Percentiles rank a stretch among this genome's conserved stretches.
These are phyloP conservation scores for Motacilla alba DNA, from an alignment of 2,113 vertebrate species.

Conservation along the genomic window DNA sequence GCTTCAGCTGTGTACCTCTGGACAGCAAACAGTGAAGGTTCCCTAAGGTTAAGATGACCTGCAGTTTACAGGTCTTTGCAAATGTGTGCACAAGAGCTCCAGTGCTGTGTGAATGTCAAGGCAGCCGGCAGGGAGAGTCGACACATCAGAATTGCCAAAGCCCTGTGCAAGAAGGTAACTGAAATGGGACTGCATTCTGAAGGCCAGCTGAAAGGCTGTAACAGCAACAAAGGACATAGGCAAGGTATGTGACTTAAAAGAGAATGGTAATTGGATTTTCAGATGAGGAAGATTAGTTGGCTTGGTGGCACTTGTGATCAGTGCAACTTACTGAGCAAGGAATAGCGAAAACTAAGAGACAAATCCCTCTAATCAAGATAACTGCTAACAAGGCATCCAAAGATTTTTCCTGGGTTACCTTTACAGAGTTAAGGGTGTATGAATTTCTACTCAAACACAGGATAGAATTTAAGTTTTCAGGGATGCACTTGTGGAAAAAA, in stretches of 20 bases:
- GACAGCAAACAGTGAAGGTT: not conserved
- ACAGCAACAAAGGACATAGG: not conserved
- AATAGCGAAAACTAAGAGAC: not conserved
- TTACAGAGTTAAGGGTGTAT: not conserved
- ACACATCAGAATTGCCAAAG: not conserved
- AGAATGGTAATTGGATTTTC: not conserved
- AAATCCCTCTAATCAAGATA: not conserved
- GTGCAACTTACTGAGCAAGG: not conserved
- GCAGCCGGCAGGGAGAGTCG: fast-evolving
- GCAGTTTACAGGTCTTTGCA: not conserved
- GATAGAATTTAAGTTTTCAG: not conserved
- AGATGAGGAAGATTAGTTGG: not conserved
- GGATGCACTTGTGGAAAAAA: not conserved
- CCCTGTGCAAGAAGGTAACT: not conserved
- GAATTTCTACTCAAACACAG: not conserved
- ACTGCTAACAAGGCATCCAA: not conserved
- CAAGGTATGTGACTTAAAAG: not conserved
- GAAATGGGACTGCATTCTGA: not conserved
- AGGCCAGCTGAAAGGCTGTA: not conserved
- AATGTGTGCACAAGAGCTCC: not conserved
- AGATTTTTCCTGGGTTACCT: not conserved
- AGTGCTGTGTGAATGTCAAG: not conserved
- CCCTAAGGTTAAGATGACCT: not conserved
- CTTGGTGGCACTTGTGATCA: not conserved
- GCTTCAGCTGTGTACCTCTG: not conserved